Evolutionary conservation across 2,113 vertebrate species (phyloP).

Genomic region (Myiozetetes cayanensis): DNA sequence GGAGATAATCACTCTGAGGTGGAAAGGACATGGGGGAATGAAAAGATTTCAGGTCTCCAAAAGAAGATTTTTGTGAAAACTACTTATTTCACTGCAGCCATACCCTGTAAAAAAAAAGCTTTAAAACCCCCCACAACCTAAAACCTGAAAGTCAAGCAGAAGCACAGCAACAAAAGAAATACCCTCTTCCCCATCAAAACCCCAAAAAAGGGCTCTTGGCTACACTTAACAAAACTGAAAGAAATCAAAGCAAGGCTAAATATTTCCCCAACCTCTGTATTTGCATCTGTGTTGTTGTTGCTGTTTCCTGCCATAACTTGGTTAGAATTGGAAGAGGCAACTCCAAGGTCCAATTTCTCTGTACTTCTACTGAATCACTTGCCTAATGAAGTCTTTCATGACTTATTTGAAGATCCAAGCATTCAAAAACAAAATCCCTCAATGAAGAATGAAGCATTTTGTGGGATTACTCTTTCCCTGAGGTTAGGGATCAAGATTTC

Average conservation of each 20-base stretch:
- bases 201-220: not conserved
- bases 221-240: not conserved
- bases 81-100: not conserved
- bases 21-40: not conserved
- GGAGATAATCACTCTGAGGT: not conserved
- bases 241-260: not conserved
- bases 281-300: not conserved
- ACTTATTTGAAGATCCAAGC: slow-evolving; percentile 5
- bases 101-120: not conserved
- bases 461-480: slow-evolving; percentile 12
- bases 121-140: not conserved
- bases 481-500: slow-evolving; percentile 43
- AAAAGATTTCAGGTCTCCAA: not conserved
- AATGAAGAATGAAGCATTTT: slow-evolving; percentile 16
- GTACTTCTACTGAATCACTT: not conserved
- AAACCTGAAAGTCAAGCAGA: not conserved
- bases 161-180: not conserved
- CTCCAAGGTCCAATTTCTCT: not conserved
- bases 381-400: not conserved
- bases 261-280: not conserved
- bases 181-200: too few species aligned
- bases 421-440: slow-evolving; percentile 10
- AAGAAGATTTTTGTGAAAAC: not conserved
- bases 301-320: not conserved
- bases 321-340: not conserved